Evolutionary conservation across 2,113 vertebrate species (phyloP).

Genomic region (Corythornis madagascariensis): DNA sequence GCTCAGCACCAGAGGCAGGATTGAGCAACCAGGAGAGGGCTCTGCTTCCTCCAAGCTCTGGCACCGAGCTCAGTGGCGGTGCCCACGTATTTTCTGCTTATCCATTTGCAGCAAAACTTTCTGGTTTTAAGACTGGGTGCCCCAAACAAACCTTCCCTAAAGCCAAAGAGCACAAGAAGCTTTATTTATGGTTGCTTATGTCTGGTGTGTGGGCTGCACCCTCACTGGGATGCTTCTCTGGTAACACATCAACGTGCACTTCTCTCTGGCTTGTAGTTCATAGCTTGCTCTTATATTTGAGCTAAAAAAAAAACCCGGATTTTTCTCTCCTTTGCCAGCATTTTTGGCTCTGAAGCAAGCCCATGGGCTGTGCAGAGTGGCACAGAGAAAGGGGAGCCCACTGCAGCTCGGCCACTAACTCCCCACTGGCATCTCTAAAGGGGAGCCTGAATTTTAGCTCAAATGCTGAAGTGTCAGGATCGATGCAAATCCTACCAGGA

Average conservation of each 20-base stretch:
- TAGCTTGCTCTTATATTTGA: not conserved
- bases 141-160: not conserved
- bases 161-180: not conserved
- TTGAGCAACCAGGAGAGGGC: not conserved
- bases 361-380: not conserved
- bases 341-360: not conserved
- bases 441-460: not conserved
- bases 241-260: not conserved
- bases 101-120: not conserved
- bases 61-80: fast-evolving
- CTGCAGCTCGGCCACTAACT: not conserved
- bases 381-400: not conserved
- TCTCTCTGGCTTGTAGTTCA: not conserved
- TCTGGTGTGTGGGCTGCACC: not conserved
- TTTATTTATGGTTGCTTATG: not conserved
- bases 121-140: too few relatives aligned
- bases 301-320: not conserved
- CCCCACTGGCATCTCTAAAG: not conserved
- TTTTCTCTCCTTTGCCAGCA: not conserved
- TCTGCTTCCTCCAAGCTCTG: not conserved
- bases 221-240: not conserved
- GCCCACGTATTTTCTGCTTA: not conserved
- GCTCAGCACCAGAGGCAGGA: not conserved
- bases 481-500: not conserved
- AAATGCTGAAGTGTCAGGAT: not conserved